Percentiles rank a stretch among this genome's conserved stretches.
Conservation (phyloP, 2,113 vertebrate species). For the Myocastor coypus region DNA sequence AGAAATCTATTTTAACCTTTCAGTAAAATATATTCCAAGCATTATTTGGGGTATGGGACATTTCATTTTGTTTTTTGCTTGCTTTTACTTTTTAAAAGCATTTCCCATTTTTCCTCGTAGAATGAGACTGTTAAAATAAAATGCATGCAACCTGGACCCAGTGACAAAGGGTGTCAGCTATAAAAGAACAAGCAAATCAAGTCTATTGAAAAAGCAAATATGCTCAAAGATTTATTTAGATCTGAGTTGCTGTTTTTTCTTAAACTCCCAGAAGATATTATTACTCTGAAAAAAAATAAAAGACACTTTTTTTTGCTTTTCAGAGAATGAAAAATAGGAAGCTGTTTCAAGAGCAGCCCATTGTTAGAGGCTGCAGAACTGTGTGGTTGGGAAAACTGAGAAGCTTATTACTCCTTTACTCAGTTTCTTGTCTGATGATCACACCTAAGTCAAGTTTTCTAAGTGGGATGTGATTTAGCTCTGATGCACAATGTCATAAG, state of each 20-base stretch:
- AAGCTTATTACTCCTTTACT: background rate
- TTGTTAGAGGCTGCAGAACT: conserved; percentile 8
- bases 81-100: background rate
- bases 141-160: background rate
- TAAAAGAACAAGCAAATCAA: conserved; percentile 47
- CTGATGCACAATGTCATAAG: background rate
- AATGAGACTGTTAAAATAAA: conserved; percentile 22
- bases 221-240: conserved; percentile 47
- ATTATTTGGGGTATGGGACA: background rate
- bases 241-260: background rate
- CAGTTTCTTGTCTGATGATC: background rate
- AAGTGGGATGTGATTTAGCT: background rate
- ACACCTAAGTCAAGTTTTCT: background rate
- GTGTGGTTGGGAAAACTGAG: background rate
- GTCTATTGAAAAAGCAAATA: background rate
- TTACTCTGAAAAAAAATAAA: conserved; percentile 24
- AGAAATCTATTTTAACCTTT: background rate
- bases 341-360: background rate
- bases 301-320: background rate
- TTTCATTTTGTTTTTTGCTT: background rate
- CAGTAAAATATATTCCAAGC: background rate
- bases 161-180: background rate
- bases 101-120: conserved; percentile 15
- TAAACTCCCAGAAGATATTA: background rate
- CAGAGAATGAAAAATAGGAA: conserved; percentile 41